These are phyloP conservation scores for Oreochromis mossambicus DNA, from an alignment of 2,797 vertebrate genomes.

Conservation along the genomic window DNA sequence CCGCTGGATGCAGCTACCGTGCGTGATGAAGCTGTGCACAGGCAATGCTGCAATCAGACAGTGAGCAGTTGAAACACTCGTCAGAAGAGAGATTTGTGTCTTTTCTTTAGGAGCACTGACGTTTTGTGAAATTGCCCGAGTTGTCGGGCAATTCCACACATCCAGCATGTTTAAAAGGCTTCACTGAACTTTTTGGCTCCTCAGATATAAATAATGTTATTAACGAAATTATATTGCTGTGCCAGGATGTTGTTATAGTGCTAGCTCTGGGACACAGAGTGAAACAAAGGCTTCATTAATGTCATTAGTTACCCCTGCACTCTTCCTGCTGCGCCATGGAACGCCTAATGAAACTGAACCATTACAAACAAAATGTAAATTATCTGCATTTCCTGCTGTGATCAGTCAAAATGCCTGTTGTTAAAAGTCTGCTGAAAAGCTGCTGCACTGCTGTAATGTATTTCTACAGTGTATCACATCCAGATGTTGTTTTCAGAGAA, in stretches of 20 bases:
- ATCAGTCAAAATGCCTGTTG: neutral
- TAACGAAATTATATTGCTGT: neutral
- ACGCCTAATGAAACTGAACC: neutral
- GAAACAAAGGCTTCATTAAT: neutral
- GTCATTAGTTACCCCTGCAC: neutral
- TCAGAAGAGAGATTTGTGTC: neutral
- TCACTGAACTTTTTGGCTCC: neutral
- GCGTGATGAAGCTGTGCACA: neutral
- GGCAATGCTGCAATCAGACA: neutral
- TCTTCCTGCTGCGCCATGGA: neutral
- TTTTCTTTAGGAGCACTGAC: neutral
- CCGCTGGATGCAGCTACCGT: slow-evolving; percentile 26
- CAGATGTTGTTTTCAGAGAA: neutral
- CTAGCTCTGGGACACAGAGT: neutral
- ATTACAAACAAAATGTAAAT: neutral
- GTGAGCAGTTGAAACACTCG: neutral
- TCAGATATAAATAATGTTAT: neutral
- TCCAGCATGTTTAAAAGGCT: neutral
- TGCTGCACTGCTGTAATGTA: neutral
- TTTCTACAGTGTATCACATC: neutral
- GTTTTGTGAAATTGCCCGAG: neutral
- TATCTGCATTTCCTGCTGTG: neutral
- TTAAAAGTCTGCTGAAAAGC: neutral
- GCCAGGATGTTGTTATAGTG: neutral
- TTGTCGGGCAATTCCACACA: neutral